Evolutionary conservation across 2,797 vertebrate genomes (phyloP).

Genomic region (Oreochromis grahami): DNA sequence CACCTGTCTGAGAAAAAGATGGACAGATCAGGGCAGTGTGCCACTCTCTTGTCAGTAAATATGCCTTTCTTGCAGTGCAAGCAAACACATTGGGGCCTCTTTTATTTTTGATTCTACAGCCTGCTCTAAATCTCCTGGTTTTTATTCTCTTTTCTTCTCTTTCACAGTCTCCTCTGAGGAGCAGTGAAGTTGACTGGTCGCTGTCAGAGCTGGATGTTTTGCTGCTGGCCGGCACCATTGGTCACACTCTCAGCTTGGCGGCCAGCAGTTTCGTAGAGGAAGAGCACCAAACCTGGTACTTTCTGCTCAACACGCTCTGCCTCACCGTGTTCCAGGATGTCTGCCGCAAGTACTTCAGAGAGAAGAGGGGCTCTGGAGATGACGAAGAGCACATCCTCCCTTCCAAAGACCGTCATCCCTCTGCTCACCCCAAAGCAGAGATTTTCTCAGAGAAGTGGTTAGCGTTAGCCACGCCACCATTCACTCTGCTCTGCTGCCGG

Average conservation of each 20-base stretch:
- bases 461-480: conserved; percentile 82
- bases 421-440: conserved; percentile 26
- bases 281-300: conserved; percentile 98
- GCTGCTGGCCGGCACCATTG: conserved; percentile 82
- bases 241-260: conserved; percentile 87
- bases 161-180: conserved; percentile 48
- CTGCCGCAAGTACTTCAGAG: conserved; percentile 81
- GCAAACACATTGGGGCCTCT: background rate
- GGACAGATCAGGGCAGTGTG: background rate
- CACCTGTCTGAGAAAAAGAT: background rate
- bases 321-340: conserved; percentile 86
- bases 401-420: conserved; percentile 39
- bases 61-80: background rate
- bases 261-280: conserved; percentile 96
- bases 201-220: conserved; percentile 88
- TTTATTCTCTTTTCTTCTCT: background rate
- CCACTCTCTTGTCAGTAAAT: background rate
- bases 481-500: conserved; percentile 87
- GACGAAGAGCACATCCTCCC: conserved; percentile 54
- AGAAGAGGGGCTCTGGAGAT: conserved; percentile 28
- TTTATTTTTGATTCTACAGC: background rate
- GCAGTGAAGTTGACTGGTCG: conserved; percentile 50
- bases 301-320: conserved; percentile 90
- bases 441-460: conserved; percentile 80
- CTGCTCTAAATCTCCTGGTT: background rate